phyloP scores from a whole-genome alignment of 2,888 invertebrate species.

The Lasioglossum figueresi region DNA sequence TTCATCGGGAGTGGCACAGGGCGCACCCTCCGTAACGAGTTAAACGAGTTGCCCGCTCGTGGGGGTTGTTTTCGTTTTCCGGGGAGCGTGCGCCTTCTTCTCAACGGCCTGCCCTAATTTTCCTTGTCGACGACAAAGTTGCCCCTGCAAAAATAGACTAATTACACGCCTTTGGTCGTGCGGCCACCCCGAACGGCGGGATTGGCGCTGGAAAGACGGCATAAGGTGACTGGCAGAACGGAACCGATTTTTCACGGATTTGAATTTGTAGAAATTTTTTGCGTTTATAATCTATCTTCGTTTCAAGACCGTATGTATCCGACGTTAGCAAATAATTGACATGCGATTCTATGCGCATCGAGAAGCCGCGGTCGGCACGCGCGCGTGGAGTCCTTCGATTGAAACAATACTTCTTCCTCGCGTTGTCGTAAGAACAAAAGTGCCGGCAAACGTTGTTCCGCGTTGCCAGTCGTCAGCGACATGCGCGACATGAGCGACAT shows the following conservation, averaged over 20 bases:
- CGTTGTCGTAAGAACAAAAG: not conserved
- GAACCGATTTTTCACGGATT: constrained; percentile 69
- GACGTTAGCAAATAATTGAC: not conserved
- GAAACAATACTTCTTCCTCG: not conserved
- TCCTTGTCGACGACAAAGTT: constrained; percentile 56
- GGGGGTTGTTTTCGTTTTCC: constrained; percentile 16
- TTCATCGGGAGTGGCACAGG: not conserved
- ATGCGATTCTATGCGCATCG: not conserved
- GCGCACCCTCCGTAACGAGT: not conserved
- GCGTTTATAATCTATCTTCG: not conserved
- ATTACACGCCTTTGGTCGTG: constrained; percentile 63
- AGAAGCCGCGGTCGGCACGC: too few relatives aligned
- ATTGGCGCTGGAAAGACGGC: constrained; percentile 54
- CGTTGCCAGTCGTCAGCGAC: not conserved
- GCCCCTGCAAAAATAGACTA: constrained; percentile 65
- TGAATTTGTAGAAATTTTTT: constrained; percentile 59
- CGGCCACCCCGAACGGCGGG: constrained; percentile 39
- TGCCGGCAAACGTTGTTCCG: not conserved
- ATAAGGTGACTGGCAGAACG: constrained; percentile 61
- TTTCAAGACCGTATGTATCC: not conserved
- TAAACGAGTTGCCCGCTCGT: constrained; percentile 14
- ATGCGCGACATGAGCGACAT: not conserved
- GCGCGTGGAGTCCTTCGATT: not conserved
- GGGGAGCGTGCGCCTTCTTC: constrained; percentile 10
- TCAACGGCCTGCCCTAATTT: constrained; percentile 21